Evolutionary conservation across 2,888 invertebrate genomes (phyloP), one percentile per base, ranked within the genome.

Genomic region (Ectropis crepuscularia): DNA sequence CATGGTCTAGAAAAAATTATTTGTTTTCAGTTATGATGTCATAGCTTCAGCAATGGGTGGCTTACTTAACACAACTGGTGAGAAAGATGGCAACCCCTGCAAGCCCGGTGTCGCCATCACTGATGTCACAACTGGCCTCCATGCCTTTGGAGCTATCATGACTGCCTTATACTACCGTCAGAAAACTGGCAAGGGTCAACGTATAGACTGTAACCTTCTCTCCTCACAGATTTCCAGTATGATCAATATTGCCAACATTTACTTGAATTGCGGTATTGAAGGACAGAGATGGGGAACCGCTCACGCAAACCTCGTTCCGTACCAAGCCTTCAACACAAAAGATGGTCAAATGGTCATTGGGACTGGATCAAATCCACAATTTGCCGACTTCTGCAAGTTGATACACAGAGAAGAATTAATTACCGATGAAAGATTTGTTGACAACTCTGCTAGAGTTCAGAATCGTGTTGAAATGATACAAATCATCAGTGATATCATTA

Each of bases 21-120:
- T 11, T 62, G 48, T 48, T 88, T 88, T 48, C 77, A 93, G 93
- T 2, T 99, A 98, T 87, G 99, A 99, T 90, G 98, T 98, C 0
- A 97, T 99, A 72, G 98, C 98, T 0, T 96, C 98, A 10, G 99
- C 98, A 0, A 94, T 98, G 75, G 99, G 98, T 5, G 99, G 99
- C 0, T 90, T 99, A 0, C 78, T 99, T 36, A 95, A 98, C 79
- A 96, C 97, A 36, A 99, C 99, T 0, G 99, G 99, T 0, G 95
- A 97, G 53, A 93, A 93, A 73, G 90, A 95, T 74, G 98, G 98
- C 0, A 95, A 95, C 46, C 99, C 99, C 0, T 96, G 96, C 67
- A 98, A 99, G 88, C 95, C 96, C 10, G 99, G 99, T 9, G 97
- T 99, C 0, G 98, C 99, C 0, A 95, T 98, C 75, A 98, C 98